Percentiles rank a stretch among this genome's conserved stretches.
phyloP scores from a whole-genome alignment of 2,797 vertebrate species.

The Psittacula echo region DNA sequence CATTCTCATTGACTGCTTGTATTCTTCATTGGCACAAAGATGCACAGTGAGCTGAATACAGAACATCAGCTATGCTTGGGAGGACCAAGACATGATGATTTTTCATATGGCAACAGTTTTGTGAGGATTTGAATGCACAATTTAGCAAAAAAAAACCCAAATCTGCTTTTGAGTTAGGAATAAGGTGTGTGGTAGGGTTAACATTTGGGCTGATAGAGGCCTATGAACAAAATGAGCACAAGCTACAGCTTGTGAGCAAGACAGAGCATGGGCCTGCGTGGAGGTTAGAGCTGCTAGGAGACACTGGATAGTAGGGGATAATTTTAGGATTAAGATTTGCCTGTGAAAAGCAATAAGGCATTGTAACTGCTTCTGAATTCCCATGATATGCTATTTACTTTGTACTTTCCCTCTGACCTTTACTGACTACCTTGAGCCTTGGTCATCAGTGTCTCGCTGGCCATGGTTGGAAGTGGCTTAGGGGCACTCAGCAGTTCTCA shows the following conservation, averaged over 20 bases:
- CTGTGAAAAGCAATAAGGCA: neutral
- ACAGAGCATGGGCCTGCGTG: neutral
- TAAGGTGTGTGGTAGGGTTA: neutral
- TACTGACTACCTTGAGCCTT: neutral
- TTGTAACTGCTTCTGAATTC: neutral
- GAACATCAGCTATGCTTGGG: neutral
- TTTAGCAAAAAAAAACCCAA: neutral
- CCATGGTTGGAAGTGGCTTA: neutral
- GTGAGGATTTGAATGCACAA: neutral
- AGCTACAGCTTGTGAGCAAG: neutral
- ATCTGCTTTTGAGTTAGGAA: neutral
- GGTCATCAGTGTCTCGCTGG: neutral
- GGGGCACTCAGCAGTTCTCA: neutral
- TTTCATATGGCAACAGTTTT: neutral
- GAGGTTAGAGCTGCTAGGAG: neutral
- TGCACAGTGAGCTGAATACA: neutral
- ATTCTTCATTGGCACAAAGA: neutral
- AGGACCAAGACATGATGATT: neutral
- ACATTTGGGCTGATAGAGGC: neutral
- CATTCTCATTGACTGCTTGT: neutral
- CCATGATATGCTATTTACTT: neutral
- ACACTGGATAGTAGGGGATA: neutral
- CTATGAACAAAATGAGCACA: neutral
- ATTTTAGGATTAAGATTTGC: neutral
- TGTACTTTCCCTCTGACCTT: neutral